Conservation (phyloP, 2,888 invertebrate species). For the Ptilodon capucinus region DNA sequence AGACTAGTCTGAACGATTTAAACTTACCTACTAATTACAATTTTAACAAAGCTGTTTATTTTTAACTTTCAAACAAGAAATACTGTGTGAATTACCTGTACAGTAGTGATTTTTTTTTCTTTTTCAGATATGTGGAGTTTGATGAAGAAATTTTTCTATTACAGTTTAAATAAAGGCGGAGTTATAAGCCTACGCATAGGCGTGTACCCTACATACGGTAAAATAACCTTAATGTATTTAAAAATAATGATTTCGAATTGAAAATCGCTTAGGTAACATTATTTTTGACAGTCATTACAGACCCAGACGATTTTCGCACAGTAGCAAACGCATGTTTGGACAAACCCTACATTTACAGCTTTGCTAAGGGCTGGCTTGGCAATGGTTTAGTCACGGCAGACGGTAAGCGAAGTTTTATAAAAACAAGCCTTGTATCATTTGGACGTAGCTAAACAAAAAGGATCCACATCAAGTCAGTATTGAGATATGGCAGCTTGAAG, state of each 20-base stretch:
- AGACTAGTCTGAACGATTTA: too few relatives aligned
- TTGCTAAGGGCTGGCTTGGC: slow-evolving; percentile 38
- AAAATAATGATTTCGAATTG: too few relatives aligned
- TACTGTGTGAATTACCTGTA: too few relatives aligned
- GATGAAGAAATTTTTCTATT: neutral
- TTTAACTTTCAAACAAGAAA: too few relatives aligned
- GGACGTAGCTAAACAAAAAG: too few relatives aligned
- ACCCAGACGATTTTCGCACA: slow-evolving; percentile 40
- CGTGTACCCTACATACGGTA: neutral
- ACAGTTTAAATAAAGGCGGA: slow-evolving; percentile 3
- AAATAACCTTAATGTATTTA: too few relatives aligned
- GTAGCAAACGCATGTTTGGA: slow-evolving; percentile 35
- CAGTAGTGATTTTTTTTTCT: too few relatives aligned
- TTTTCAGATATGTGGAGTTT: slow-evolving; percentile 3
- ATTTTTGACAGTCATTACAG: slow-evolving; percentile 32
- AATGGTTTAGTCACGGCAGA: slow-evolving; percentile 39
- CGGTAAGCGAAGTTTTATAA: slow-evolving; percentile 22
- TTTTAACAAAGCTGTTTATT: too few relatives aligned
- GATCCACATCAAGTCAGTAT: too few relatives aligned
- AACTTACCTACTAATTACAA: too few relatives aligned
- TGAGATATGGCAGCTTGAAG: too few relatives aligned
- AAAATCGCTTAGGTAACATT: neutral
- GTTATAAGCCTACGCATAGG: slow-evolving; percentile 1
- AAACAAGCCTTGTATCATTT: too few relatives aligned
- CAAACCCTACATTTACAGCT: slow-evolving; percentile 38